These are phyloP conservation scores for Magallana gigas DNA, from an alignment of 1,140 invertebrate species.

Conservation along the genomic window DNA sequence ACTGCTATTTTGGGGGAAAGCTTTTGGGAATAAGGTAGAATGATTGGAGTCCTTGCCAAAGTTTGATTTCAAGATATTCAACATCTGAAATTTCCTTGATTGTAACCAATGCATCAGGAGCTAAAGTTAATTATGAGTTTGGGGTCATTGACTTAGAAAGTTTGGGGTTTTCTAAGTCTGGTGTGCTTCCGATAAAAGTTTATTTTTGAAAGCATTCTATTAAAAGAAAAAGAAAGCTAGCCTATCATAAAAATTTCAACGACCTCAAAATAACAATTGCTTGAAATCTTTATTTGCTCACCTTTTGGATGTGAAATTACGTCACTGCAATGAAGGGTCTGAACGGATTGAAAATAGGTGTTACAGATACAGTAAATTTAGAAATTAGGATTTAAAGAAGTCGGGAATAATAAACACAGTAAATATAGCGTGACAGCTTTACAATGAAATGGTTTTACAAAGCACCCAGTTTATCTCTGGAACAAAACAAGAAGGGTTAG, in stretches of 20 bases:
- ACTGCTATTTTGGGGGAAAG: not conserved
- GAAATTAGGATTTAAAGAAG: not conserved
- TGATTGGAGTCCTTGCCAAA: not conserved
- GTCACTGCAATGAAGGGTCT: not conserved
- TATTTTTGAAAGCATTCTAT: not conserved
- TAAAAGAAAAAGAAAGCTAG: not conserved
- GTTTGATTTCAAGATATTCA: not conserved
- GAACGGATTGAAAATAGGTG: not conserved
- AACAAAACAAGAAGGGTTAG: slow-evolving; percentile 8
- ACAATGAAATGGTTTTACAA: not conserved
- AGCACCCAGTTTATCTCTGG: not conserved
- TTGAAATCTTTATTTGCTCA: not conserved
- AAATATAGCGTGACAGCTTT: not conserved
- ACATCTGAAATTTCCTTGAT: not conserved
- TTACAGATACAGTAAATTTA: slow-evolving; percentile 7
- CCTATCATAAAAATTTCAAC: not conserved
- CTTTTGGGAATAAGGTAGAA: not conserved
- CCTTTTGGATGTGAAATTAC: not conserved
- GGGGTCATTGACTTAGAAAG: slow-evolving; percentile 6
- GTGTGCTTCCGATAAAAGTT: not conserved
- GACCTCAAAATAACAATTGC: not conserved
- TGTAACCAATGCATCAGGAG: not conserved
- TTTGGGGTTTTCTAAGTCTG: not conserved
- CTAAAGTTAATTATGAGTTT: slow-evolving; percentile 4
- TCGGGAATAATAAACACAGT: not conserved